Evolutionary conservation across 2,113 vertebrate genomes (phyloP).

Genomic region (Prietella phreatophila): DNA sequence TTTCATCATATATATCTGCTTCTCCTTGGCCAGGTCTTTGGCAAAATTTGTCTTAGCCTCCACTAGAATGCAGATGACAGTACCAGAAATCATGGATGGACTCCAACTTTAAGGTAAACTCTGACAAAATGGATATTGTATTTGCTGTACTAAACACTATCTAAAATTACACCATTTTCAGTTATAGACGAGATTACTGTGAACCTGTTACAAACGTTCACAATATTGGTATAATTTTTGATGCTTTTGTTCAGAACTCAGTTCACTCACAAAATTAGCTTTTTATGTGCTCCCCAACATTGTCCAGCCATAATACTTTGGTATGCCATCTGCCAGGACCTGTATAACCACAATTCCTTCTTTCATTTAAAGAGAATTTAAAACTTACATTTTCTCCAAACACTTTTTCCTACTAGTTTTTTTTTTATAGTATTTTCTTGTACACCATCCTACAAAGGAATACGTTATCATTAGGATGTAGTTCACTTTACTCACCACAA

Average conservation of each 20-base stretch:
- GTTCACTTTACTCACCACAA: slow-evolving; percentile 8
- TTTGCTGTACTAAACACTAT: background rate
- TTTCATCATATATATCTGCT: background rate
- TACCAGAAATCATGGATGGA: background rate
- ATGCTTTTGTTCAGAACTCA: background rate
- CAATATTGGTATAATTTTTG: too few relatives aligned
- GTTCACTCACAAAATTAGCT: background rate
- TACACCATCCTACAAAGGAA: background rate
- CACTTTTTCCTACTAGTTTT: background rate
- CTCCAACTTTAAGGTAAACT: background rate
- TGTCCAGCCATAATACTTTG: background rate
- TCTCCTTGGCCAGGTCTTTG: background rate
- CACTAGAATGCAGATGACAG: too few relatives aligned
- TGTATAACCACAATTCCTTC: background rate
- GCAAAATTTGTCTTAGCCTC: background rate
- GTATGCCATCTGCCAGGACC: background rate
- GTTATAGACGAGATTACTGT: background rate
- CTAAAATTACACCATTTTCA: background rate
- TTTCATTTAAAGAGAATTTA: background rate
- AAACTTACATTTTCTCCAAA: background rate
- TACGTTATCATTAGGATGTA: background rate
- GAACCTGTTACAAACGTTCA: background rate
- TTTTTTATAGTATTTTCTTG: background rate
- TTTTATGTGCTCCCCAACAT: background rate
- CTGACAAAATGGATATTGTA: background rate